Conservation (phyloP, 2,888 invertebrate genomes). For the Brenthis daphne region DNA sequence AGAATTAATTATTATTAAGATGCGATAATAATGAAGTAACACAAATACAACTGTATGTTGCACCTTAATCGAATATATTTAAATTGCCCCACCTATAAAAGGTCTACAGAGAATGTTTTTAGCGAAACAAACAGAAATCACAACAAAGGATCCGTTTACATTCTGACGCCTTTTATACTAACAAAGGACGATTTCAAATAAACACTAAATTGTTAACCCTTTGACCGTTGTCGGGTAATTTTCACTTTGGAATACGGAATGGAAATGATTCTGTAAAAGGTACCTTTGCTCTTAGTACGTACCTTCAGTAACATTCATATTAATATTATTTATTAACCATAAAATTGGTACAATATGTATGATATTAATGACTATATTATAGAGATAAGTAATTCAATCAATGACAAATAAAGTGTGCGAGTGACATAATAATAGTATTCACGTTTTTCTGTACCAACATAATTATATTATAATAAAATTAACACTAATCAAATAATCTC, state of each 20-base stretch:
- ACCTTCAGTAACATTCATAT: not conserved
- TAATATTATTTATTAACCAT: not conserved
- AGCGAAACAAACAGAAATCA: slow-evolving; percentile 63
- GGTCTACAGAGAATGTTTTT: slow-evolving; percentile 30
- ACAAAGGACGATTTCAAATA: slow-evolving; percentile 80
- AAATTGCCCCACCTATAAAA: slow-evolving; percentile 30
- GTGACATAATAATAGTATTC: not conserved
- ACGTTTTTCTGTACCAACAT: not conserved
- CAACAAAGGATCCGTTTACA: slow-evolving; percentile 77
- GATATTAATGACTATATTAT: not conserved
- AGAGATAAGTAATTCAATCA: not conserved
- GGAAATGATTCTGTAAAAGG: slow-evolving; percentile 76
- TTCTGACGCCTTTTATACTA: slow-evolving; percentile 80
- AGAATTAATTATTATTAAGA: not conserved
- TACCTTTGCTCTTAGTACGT: not conserved
- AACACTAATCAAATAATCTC: too few species aligned
- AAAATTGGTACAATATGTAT: not conserved
- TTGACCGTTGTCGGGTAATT: slow-evolving; percentile 80
- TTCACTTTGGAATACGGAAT: slow-evolving; percentile 78
- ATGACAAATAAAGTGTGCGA: not conserved
- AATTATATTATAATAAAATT: too few species aligned
- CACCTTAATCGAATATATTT: slow-evolving; percentile 15
- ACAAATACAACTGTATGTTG: not conserved
- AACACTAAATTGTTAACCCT: slow-evolving; percentile 80
- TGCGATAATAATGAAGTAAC: not conserved